phyloP scores from a whole-genome alignment of 2,113 vertebrate species.

The Chaenocephalus aceratus region DNA sequence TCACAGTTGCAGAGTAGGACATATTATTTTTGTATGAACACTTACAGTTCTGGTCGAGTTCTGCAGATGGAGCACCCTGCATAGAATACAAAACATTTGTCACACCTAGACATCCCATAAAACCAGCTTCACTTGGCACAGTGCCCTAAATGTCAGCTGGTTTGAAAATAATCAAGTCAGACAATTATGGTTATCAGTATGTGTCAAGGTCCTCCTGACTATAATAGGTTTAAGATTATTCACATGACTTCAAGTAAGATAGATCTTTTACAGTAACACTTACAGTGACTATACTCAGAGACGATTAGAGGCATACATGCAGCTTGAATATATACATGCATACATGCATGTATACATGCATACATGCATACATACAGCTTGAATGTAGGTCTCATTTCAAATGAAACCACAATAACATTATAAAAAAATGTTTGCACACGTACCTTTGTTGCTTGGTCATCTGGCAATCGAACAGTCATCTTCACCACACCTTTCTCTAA shows the following conservation, averaged over 20 bases:
- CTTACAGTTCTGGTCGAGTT: constrained; percentile 59
- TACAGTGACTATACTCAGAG: too few species aligned
- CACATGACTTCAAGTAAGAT: constrained; percentile 26
- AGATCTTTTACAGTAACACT: not conserved
- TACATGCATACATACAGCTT: too few species aligned
- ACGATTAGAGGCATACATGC: too few species aligned
- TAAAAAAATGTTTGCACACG: not conserved
- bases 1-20: not conserved
- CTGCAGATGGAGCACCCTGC: constrained; percentile 29
- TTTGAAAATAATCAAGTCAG: accelerated
- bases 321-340: too few species aligned
- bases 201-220: not conserved
- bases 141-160: not conserved
- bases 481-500: constrained; percentile 71
- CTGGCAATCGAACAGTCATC: constrained; percentile 77
- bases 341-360: too few species aligned
- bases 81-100: not conserved
- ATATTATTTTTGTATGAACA: not conserved
- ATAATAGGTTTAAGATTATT: not conserved
- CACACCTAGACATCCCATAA: not conserved
- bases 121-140: not conserved
- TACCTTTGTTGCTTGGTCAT: constrained; percentile 28
- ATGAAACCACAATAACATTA: not conserved
- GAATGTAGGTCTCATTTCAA: too few species aligned
- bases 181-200: not conserved